Evolutionary conservation across 2,797 vertebrate genomes (phyloP).

Genomic region (Thalassophryne amazonica): DNA sequence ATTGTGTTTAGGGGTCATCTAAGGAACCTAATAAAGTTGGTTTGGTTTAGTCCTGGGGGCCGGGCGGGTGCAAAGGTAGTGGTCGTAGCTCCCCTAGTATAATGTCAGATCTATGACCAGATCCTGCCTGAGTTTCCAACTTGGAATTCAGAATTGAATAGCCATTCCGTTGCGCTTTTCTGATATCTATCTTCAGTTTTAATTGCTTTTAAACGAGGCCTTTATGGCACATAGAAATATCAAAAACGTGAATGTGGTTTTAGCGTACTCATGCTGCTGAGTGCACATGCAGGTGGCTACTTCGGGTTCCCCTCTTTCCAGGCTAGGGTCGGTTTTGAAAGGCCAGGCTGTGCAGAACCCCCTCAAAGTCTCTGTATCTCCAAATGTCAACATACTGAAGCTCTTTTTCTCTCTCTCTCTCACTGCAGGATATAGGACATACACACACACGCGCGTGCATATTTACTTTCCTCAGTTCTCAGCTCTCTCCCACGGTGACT

Average conservation of each 20-base stretch:
- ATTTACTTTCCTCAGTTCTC: conserved; percentile 39
- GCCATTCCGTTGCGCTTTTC: no score
- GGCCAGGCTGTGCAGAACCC: conserved; percentile 40
- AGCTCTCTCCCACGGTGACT: conserved; percentile 57
- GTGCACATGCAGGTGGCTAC: conserved; percentile 2
- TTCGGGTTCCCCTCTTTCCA: conserved; percentile 17
- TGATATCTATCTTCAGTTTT: no score
- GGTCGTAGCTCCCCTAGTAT: no score
- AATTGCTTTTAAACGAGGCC: no score
- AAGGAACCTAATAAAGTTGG: no score
- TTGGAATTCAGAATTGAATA: no score
- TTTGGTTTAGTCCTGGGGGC: no score
- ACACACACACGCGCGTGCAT: conserved; percentile 20
- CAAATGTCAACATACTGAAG: conserved; percentile 64
- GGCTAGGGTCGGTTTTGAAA: conserved; percentile 48
- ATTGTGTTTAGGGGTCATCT: no score
- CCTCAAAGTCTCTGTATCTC: conserved; percentile 55
- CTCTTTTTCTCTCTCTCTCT: conserved; percentile 26
- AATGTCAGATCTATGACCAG: no score
- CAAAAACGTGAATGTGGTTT: neutral
- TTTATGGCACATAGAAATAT: no score
- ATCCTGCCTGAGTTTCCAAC: no score
- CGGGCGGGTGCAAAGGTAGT: no score
- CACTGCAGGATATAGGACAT: conserved; percentile 33
- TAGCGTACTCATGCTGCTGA: neutral